These are phyloP conservation scores for Phoeniculus purpureus DNA, from an alignment of 2,797 vertebrate species.

Conservation along the genomic window DNA sequence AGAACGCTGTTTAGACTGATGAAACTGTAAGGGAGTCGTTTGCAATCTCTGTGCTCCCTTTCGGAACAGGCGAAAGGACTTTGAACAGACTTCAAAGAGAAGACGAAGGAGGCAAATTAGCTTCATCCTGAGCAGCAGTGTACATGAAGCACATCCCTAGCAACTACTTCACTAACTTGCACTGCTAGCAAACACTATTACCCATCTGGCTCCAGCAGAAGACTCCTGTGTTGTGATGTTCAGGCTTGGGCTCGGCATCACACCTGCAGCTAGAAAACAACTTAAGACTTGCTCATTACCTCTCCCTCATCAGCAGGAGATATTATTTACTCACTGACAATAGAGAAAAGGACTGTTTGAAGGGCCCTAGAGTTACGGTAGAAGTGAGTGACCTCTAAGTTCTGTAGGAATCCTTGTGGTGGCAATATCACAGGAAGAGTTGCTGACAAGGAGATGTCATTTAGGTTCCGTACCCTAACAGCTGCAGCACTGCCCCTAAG, in stretches of 20 bases:
- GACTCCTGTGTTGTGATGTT: not conserved
- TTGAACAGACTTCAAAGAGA: not conserved
- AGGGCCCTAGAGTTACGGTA: not conserved
- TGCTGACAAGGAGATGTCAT: fast-evolving
- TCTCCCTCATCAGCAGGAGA: not conserved
- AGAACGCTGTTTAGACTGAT: not conserved
- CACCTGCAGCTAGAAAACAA: not conserved
- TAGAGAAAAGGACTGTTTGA: not conserved
- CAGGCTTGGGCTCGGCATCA: not conserved
- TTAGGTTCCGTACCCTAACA: not conserved
- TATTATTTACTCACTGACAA: fast-evolving
- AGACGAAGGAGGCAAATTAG: fast-evolving
- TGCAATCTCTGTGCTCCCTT: not conserved
- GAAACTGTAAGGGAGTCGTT: not conserved
- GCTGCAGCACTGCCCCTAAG: not conserved
- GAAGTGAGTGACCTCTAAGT: not conserved
- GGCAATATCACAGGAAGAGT: not conserved
- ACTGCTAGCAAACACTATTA: not conserved
- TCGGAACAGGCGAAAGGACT: not conserved
- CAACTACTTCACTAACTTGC: not conserved
- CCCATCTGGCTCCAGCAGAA: not conserved
- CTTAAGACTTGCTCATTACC: not conserved
- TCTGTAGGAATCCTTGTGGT: not conserved
- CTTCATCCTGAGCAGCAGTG: not conserved
- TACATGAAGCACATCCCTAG: not conserved